Evolutionary conservation across 1,140 invertebrate species (phyloP).

Genomic region (Druon quercuslanigerum): DNA sequence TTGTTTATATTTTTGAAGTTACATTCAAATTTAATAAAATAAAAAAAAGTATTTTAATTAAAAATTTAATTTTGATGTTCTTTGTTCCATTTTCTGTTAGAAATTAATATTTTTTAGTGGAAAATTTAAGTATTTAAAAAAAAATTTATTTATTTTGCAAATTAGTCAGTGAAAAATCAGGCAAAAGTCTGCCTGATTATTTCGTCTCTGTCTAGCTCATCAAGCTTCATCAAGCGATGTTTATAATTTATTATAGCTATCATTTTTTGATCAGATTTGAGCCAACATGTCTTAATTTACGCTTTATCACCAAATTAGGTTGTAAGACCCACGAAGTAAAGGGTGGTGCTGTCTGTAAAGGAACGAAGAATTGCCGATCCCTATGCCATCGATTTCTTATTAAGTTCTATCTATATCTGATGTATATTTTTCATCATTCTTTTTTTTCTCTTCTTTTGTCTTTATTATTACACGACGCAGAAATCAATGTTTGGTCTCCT

Average conservation of each 20-base stretch:
- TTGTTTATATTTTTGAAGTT: too few species aligned
- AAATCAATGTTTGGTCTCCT: not conserved
- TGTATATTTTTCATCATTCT: not conserved
- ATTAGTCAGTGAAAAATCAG: too few species aligned
- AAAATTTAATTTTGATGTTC: too few species aligned
- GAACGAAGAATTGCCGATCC: conserved; percentile 16
- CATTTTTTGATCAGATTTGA: conserved; percentile 14
- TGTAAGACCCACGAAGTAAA: not conserved
- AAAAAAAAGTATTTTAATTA: too few species aligned
- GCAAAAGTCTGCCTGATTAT: not conserved
- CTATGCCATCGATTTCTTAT: conserved; percentile 17
- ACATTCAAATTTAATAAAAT: too few species aligned
- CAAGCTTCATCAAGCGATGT: not conserved
- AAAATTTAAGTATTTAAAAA: too few species aligned
- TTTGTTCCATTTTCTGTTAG: too few species aligned
- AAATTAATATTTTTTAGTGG: too few species aligned
- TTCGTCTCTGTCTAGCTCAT: conserved; percentile 13
- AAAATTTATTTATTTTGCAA: too few species aligned
- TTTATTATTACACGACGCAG: not conserved
- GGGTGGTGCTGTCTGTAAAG: not conserved
- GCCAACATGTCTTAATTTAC: conserved; percentile 11
- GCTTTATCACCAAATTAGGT: conserved; percentile 10
- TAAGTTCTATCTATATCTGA: not conserved
- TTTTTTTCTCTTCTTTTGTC: not conserved
- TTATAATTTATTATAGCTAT: conserved; percentile 28